phyloP scores from a whole-genome alignment of 2,113 vertebrate genomes.

The Pavo muticus region DNA sequence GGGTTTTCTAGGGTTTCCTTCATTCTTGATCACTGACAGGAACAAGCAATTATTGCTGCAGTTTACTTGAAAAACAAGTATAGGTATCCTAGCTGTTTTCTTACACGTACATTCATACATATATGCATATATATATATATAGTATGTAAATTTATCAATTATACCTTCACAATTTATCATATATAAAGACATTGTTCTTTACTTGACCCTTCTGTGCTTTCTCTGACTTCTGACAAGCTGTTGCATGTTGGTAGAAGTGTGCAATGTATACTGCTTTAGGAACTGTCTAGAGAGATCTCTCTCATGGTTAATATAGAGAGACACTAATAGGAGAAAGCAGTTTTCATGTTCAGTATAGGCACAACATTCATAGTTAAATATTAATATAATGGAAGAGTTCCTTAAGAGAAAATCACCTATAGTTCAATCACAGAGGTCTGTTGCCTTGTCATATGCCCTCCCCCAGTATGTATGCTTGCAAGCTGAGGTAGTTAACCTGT shows the following conservation, averaged over 20 bases:
- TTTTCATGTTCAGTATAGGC: neutral
- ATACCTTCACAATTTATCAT: neutral
- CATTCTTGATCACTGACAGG: neutral
- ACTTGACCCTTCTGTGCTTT: neutral
- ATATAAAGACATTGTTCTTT: neutral
- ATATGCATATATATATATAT: neutral
- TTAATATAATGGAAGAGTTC: neutral
- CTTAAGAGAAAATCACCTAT: neutral
- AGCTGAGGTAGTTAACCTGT: neutral
- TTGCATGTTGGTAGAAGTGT: neutral
- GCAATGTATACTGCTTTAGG: neutral
- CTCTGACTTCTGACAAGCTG: slow-evolving; percentile 9
- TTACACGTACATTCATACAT: neutral
- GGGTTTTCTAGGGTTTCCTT: neutral
- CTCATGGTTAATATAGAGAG: neutral
- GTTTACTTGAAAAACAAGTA: neutral
- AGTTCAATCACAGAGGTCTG: neutral
- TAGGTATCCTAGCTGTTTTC: neutral
- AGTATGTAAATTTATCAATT: neutral
- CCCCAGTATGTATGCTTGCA: neutral
- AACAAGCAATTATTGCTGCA: neutral
- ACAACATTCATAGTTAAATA: neutral
- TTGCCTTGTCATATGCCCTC: neutral
- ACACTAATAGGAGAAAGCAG: neutral
- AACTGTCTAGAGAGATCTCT: neutral